Base-by-base conservation (phyloP, 1,140 invertebrate genomes). In the Asobara japonica region DNA sequence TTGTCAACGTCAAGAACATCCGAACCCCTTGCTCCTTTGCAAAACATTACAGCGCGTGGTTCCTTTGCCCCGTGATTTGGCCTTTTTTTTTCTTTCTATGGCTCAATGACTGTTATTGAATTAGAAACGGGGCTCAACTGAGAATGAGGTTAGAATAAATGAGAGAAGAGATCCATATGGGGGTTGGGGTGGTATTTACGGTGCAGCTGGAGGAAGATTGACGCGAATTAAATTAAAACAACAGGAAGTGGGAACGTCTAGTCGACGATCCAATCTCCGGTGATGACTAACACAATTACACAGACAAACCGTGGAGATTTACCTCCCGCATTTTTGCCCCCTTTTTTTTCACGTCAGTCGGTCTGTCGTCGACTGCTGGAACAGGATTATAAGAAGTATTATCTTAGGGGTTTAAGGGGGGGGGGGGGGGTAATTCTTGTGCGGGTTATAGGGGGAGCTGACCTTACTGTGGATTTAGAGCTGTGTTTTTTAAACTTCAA, bases 201-300 rank as follows among this genome's bases (percentile, higher is more conserved):
- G 48, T 60, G 31, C 13, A 51, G 8, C 27, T 48, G 16, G 27
- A 69, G 69, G 71, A 74, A 74, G 75, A 76, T 74, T 79, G 78
- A 78, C 76, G 72, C 70, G 76, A 78, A 82, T 80, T 78, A 76
- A 80, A 82, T 82, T 79, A 82, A 80, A 78, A 76, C 74, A 68
- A 65, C 72, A 70, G 69, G 74, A 70, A 36, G 30, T 48, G 18
- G 16, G 51, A 60, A 25, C 20, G 33, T 70, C 36, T 70, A 33
- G 36, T 70, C 33, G 48, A 70, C 68, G 31, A 62, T 62, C 41
- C 68, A 70, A 70, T 70, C 68, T 70, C 41, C 30, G 22, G 51
- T 27, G 48, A 60, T 30, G 45, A 41, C 68, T 70, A 70, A 70
- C 36, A 38, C 30, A 70, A 70, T 70, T 70, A 60, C 68, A 27